Evolutionary conservation across 2,113 vertebrate species (phyloP), one percentile per base, ranked within the genome.

Genomic region (Cettia cetti): DNA sequence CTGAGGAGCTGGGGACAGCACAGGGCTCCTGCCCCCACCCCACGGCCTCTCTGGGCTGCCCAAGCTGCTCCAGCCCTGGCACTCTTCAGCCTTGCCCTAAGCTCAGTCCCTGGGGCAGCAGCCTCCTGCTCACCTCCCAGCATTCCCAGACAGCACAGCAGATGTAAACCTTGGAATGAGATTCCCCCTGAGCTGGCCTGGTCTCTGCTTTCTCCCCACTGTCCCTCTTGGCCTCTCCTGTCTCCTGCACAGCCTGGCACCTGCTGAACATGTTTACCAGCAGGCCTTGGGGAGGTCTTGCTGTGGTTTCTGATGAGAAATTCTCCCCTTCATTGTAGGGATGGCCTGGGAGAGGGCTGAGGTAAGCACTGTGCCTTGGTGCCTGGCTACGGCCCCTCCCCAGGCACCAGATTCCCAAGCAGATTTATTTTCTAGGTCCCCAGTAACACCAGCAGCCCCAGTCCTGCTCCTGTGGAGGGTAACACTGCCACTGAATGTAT

Each of bases 21-120:
- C 35, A 5, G 80, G 53, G 66, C 60, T 52, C 22, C 61, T 79
- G 57, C 37, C 47, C 18, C 3, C 3, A 3, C 17, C 26, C 21
- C 1, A 0, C 53, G 3, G 3, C 86, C 65, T 18, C 27, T 3
- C 44, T 24, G 53, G 35, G 3, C 5, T 45, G 27, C 47, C 49
- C 69, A 23, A 66, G 84, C 78, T 94, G 77, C 66, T 72, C 31
- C 21, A 63, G 49, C 70, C 84, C 6, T 74, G 79, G n/a, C 21
- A 19, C 24, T 13, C 15, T 10, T 42, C 49, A 65, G 22, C 84
- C 77, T 74, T 84, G 78, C 57, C 65, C 44, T 15, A 3, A 27
- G 50, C 9, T 65, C 80, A n/a, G n/a, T 18, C 77, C 24, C 24
- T 40, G 52, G n/a, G 70, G 45, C 45, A 78, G 3, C 21, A 61